phyloP scores from a whole-genome alignment of 2,888 invertebrate species.

The Mimas tiliae region DNA sequence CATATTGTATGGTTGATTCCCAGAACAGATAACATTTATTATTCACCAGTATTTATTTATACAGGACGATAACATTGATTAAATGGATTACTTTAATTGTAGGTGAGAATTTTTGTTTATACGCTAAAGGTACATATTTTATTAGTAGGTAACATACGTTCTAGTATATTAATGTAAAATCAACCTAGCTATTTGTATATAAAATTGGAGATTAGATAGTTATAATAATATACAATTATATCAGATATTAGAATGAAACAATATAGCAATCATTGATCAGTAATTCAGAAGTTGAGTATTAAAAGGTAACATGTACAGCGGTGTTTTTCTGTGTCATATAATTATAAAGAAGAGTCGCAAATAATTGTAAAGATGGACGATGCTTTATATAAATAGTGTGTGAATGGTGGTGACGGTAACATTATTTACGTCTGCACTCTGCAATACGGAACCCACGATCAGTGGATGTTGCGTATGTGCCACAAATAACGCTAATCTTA shows the following conservation, averaged over 20 bases:
- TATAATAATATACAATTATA: neutral
- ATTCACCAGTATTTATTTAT: neutral
- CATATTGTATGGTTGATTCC: neutral
- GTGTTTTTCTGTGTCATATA: neutral
- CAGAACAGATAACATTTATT: neutral
- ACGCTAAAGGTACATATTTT: neutral
- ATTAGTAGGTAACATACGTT: too few relatives aligned
- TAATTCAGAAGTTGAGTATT: too few relatives aligned
- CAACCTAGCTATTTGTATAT: too few relatives aligned
- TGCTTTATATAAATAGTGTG: slow-evolving; percentile 49
- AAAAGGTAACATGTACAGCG: too few relatives aligned
- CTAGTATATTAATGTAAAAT: too few relatives aligned
- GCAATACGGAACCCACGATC: slow-evolving; percentile 31
- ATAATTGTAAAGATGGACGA: slow-evolving; percentile 35
- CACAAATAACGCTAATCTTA: slow-evolving; percentile 46
- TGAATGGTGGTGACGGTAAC: slow-evolving; percentile 60
- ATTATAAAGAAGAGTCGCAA: neutral
- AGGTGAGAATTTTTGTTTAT: too few relatives aligned
- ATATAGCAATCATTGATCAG: neutral
- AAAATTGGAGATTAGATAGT: too few relatives aligned
- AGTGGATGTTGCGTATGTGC: slow-evolving; percentile 36
- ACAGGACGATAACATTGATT: slow-evolving; percentile 3
- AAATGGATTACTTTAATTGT: neutral
- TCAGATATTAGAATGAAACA: neutral
- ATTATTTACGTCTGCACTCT: slow-evolving; percentile 56